phyloP scores from a whole-genome alignment of 2,113 vertebrate species.

The Podilymbus podiceps region DNA sequence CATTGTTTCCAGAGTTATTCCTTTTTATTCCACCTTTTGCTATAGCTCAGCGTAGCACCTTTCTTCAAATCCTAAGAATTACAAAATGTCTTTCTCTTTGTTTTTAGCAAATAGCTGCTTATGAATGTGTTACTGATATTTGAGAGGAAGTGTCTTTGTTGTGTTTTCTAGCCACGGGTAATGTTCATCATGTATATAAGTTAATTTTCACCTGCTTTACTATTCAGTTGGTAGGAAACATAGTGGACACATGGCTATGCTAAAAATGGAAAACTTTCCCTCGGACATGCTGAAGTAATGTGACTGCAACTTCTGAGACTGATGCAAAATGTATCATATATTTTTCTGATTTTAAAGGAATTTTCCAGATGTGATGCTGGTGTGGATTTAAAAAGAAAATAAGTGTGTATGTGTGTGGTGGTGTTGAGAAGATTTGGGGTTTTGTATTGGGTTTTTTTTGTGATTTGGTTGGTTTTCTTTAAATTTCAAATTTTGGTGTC shows the following conservation, averaged over 20 bases:
- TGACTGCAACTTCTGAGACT: background rate
- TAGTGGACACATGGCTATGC: background rate
- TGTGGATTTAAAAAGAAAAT: background rate
- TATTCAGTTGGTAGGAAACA: background rate
- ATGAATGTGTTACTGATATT: background rate
- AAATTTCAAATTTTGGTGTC: background rate
- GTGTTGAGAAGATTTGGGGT: background rate
- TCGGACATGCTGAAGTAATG: background rate
- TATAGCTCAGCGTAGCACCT: background rate
- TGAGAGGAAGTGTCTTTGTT: background rate
- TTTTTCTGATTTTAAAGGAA: background rate
- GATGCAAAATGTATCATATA: background rate
- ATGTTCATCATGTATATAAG: background rate
- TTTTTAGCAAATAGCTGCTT: background rate
- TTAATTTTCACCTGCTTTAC: background rate
- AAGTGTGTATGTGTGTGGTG: too few relatives aligned
- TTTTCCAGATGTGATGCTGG: background rate
- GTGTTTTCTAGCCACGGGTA: background rate
- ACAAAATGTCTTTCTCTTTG: background rate
- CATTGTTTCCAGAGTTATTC: background rate
- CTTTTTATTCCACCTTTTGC: background rate
- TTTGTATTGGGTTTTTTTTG: background rate
- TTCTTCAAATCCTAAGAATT: background rate
- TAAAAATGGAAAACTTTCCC: background rate
- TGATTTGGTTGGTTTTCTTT: background rate